phyloP scores from a whole-genome alignment of 2,113 vertebrate species.

The Planiliza haematocheilus region DNA sequence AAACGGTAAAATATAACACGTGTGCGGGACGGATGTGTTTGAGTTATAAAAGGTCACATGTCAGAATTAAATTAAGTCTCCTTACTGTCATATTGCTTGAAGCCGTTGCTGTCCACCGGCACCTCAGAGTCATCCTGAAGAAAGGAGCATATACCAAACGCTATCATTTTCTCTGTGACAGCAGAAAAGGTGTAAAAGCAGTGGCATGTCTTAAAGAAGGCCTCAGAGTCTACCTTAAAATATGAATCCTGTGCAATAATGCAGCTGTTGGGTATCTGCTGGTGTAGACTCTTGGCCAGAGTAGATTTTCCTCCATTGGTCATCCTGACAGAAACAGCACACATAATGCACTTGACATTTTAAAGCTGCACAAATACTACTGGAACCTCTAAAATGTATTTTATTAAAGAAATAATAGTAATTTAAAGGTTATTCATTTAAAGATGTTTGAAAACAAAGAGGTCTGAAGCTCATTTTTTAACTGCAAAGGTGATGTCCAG shows the following conservation, averaged over 20 bases:
- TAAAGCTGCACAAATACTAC: not conserved
- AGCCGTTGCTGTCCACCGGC: slow-evolving; percentile 88
- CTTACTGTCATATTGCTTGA: slow-evolving; percentile 95
- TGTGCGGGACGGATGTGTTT: not conserved
- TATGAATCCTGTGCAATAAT: slow-evolving; percentile 91
- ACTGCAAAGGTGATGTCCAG: too few species aligned
- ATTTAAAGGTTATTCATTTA: too few species aligned
- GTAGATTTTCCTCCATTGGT: slow-evolving; percentile 97
- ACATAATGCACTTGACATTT: not conserved
- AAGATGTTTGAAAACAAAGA: too few species aligned
- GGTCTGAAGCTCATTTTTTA: too few species aligned
- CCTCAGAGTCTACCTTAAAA: slow-evolving; percentile 88
- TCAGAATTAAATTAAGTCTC: slow-evolving; percentile 16
- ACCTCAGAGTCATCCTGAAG: slow-evolving; percentile 88
- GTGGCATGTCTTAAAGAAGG: not conserved
- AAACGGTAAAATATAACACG: not conserved
- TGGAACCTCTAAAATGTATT: not conserved
- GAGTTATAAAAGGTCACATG: not conserved
- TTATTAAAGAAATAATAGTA: not conserved
- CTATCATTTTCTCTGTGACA: not conserved
- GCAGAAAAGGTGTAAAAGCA: not conserved
- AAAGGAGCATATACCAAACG: not conserved
- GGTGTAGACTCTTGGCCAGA: slow-evolving; percentile 85
- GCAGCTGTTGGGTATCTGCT: slow-evolving; percentile 87
- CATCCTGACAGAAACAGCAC: slow-evolving; percentile 78